Conservation (phyloP, 2,113 vertebrate genomes). For the Xiphias gladius region DNA sequence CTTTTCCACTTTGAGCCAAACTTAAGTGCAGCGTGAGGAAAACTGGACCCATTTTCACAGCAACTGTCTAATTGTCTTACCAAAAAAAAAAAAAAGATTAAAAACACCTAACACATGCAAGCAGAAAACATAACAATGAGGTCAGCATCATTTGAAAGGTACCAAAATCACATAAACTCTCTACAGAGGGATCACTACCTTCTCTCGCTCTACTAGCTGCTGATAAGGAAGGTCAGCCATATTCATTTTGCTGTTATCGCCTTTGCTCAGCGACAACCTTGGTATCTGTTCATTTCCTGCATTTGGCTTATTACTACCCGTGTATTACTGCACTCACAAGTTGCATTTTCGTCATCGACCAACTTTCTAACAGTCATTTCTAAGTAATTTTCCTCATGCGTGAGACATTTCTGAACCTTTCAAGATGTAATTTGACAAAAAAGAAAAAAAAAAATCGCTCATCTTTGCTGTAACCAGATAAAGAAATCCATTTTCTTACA, state of each 20-base stretch:
- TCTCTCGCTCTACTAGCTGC: too few species aligned
- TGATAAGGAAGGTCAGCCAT: not conserved
- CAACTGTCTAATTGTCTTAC: too few species aligned
- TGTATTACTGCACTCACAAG: not conserved
- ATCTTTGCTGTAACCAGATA: not conserved
- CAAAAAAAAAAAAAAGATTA: too few species aligned
- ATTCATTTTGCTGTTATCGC: not conserved
- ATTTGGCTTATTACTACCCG: not conserved
- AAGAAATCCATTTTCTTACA: not conserved
- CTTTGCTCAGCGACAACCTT: not conserved
- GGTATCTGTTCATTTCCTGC: not conserved
- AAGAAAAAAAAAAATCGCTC: conserved; percentile 19
- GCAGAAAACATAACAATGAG: too few species aligned
- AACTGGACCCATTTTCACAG: too few species aligned
- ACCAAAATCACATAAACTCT: too few species aligned
- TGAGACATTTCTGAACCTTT: conserved; percentile 12
- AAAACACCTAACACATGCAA: too few species aligned
- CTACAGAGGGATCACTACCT: too few species aligned
- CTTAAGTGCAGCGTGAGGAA: too few species aligned
- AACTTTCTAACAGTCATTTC: not conserved
- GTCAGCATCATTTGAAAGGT: too few species aligned
- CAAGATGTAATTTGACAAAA: conserved; percentile 14
- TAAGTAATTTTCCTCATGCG: not conserved
- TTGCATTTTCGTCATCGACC: not conserved
- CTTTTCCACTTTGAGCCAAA: too few species aligned